Evolutionary conservation across 2,888 invertebrate species (phyloP), one percentile per base, ranked within the genome.

Genomic region (Diploptera punctata): DNA sequence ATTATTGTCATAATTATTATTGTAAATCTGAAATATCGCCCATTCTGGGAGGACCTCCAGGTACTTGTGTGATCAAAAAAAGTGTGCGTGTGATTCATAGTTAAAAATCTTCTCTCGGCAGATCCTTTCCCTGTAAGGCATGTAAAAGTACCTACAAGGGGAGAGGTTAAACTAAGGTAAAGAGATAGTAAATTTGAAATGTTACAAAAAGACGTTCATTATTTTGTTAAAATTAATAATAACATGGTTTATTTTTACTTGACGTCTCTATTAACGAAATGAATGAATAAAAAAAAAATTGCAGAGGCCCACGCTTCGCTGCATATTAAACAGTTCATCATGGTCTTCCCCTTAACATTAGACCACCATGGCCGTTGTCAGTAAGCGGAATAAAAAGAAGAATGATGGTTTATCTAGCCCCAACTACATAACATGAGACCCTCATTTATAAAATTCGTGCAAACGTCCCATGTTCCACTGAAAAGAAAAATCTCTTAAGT

Each of bases 391-490:
- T 47, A 10, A 47, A 18, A 5, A 5, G 18, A 1, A n/a, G 47
- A 19, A 18, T 19, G 18, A 1, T 18, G 5, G 2, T 2, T 19
- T 47, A 4, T 18, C 47, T 2, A 19, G 49, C 4, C 49, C 21
- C 21, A 3, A 10, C 24, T 21, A 24, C 52, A 24, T 52, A 24
- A 9, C 62, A 21, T 13, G 13, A 21, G 16, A 31, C 62, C 38
- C 62, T 18, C n/a, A 57, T 57, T 57, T 57, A 57, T 16, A 57
- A 57, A 62, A 43, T 62, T 43, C 62, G 19, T 62, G 43, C 62
- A 43, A 29, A 62, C 62, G 21, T 52, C 52, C 21, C 3, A n/a
- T 24, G 24, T 52, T 52, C 19, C 52, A 52, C 9, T 52, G 21
- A 5, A 38, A 38, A 38, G 7, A 38, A n/a, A n/a, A n/a, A n/a